These are phyloP conservation scores for Colletes latitarsis DNA, from an alignment of 1,140 invertebrate genomes.

Conservation along the genomic window DNA sequence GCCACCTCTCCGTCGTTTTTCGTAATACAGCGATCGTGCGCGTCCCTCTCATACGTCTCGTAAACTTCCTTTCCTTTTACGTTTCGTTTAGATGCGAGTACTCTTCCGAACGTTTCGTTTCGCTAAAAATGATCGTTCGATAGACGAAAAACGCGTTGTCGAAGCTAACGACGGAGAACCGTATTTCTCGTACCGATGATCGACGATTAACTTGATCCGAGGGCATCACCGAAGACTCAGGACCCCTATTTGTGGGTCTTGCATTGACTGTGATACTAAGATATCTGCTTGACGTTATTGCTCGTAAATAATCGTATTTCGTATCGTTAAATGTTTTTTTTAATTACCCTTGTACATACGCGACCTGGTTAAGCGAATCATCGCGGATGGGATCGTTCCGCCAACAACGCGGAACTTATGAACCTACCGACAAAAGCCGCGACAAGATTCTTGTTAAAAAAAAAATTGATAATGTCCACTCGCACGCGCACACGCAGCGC, in stretches of 20 bases:
- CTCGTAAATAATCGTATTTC: slow-evolving; percentile 54
- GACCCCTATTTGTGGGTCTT: slow-evolving; percentile 34
- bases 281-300: slow-evolving; percentile 61
- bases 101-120: slow-evolving; percentile 1
- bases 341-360: slow-evolving; percentile 9
- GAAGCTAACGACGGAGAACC: background rate
- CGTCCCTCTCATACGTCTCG: background rate
- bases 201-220: slow-evolving; percentile 22
- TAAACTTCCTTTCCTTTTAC: slow-evolving; percentile 11
- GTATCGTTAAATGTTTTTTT: slow-evolving; percentile 28
- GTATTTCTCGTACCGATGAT: background rate
- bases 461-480: background rate
- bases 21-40: background rate
- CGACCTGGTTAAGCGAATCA: background rate
- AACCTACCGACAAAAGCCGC: background rate
- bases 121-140: background rate
- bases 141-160: background rate
- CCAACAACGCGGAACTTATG: background rate
- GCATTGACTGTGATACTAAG: slow-evolving; percentile 67
- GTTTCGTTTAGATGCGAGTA: no score
- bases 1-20: slow-evolving; percentile 19
- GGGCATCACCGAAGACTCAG: slow-evolving; percentile 46
- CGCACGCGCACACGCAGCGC: background rate
- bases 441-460: background rate
- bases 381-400: background rate